These are phyloP conservation scores for Junco hyemalis DNA, from an alignment of 2,113 vertebrate species.

Conservation along the genomic window DNA sequence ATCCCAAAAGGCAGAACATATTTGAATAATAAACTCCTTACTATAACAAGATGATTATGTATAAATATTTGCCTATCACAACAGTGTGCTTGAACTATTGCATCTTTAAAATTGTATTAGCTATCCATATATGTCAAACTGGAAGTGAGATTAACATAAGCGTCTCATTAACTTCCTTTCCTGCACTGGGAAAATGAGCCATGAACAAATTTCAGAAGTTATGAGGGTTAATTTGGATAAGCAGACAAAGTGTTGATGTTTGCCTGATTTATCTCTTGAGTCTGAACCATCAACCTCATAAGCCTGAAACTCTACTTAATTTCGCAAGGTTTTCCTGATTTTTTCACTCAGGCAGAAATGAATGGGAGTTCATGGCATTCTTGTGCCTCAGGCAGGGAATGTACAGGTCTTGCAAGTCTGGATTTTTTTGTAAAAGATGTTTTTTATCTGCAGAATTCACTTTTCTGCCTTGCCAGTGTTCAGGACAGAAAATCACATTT, in stretches of 20 bases:
- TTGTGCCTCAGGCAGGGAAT: neutral
- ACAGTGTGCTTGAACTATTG: neutral
- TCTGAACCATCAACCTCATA: neutral
- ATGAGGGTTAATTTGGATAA: constrained; percentile 8
- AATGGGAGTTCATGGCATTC: neutral
- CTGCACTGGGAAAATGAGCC: neutral
- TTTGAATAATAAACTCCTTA: constrained; percentile 6
- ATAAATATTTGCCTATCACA: constrained; percentile 15
- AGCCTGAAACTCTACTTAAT: neutral
- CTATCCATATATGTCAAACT: neutral
- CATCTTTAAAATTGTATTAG: constrained; percentile 14
- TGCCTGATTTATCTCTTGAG: neutral
- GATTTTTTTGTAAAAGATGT: neutral
- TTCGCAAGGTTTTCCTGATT: neutral
- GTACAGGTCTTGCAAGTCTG: neutral
- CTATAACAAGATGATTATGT: neutral
- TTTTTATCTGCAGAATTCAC: neutral
- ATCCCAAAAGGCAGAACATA: neutral
- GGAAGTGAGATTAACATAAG: constrained; percentile 22
- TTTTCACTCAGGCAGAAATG: neutral
- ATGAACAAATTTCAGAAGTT: constrained; percentile 13
- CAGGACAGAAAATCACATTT: neutral
- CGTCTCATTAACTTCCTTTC: constrained; percentile 2
- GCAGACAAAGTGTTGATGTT: neutral
- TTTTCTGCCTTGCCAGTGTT: neutral